Evolutionary conservation across 2,797 vertebrate species (phyloP), one percentile per base, ranked within the genome.

Genomic region (Gymnodraco acuticeps): DNA sequence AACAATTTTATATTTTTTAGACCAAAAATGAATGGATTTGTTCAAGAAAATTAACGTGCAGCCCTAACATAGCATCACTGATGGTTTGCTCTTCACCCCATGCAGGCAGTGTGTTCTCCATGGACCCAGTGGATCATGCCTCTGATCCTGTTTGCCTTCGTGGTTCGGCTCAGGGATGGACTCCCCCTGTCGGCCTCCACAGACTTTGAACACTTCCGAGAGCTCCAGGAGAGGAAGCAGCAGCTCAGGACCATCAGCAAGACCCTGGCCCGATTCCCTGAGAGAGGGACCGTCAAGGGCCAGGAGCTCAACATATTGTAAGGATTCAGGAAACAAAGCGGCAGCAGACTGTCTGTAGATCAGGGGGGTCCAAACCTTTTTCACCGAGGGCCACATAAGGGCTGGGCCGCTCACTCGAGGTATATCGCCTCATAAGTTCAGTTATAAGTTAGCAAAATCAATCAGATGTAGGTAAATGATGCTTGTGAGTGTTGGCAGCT

Each of bases 131-230:
- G 89, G 95, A 97, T 93, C 91, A 99, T 98, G 97, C 95, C 98
- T 94, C 93, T 98, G 97, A 99, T 99, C 96, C 91, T 98, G 81
- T 99, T 98, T 78, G 96, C 97, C 83, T 98, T 97, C 0, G 95
- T 99, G 90, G 97, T 97, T 82, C 93, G 98, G 89, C 94, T 97
- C 93, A 96, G 96, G 94, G 98, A 99, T 88, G 98, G 97, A 74
- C 96, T 99, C 85, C 98, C 97, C 27, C 96, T 99, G 84, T 99
- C 98, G 0, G 98, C 97, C 69, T 99, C 98, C 90, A 98, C 97
- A 8, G 97, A 99, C 89, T 99, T 99, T 73, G 94, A 97, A 82
- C 95, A 97, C 84, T 95, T 93, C 86, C 93, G 82, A 41, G 96
- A 96, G 73, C 96, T 99, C 47, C 93, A 98, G 93, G 96, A 97